These are phyloP conservation scores for Brachyptera putata DNA, from an alignment of 2,888 invertebrate genomes.

Conservation along the genomic window DNA sequence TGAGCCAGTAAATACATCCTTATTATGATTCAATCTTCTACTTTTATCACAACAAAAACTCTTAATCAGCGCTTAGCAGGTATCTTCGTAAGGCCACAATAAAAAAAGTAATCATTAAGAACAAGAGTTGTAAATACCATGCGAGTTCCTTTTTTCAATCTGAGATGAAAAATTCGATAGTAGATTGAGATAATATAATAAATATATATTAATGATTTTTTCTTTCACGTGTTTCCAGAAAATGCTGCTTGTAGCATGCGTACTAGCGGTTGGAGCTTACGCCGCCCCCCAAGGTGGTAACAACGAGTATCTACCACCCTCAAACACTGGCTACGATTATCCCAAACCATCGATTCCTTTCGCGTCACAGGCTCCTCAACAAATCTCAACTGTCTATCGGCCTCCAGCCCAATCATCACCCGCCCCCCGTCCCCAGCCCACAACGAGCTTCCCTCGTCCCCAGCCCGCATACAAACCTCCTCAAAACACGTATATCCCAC, in stretches of 20 bases:
- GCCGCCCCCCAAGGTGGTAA: constrained; percentile 55
- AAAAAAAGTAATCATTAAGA: too few relatives aligned
- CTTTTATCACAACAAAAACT: too few relatives aligned
- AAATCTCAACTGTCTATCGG: constrained; percentile 33
- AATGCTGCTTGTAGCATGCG: constrained; percentile 7
- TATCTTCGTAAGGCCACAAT: too few relatives aligned
- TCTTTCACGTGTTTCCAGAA: too few relatives aligned
- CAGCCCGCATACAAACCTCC: constrained; percentile 30
- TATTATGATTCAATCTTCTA: too few relatives aligned
- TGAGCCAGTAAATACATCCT: too few relatives aligned
- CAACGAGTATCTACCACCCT: constrained; percentile 71
- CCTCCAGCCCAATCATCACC: constrained; percentile 35
- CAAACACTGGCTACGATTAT: constrained; percentile 70
- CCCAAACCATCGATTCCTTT: constrained; percentile 61
- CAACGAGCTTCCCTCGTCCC: constrained; percentile 31
- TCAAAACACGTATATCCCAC: constrained; percentile 27
- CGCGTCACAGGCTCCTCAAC: constrained; percentile 44
- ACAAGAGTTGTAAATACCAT: too few relatives aligned
- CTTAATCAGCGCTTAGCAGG: too few relatives aligned
- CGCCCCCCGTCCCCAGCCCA: constrained; percentile 31
- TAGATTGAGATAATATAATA: too few relatives aligned
- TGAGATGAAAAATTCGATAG: too few relatives aligned
- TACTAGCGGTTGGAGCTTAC: constrained; percentile 48
- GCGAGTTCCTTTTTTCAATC: too few relatives aligned
- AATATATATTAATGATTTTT: too few relatives aligned